phyloP scores from a whole-genome alignment of 2,888 invertebrate species.

The Arctia plantaginis region DNA sequence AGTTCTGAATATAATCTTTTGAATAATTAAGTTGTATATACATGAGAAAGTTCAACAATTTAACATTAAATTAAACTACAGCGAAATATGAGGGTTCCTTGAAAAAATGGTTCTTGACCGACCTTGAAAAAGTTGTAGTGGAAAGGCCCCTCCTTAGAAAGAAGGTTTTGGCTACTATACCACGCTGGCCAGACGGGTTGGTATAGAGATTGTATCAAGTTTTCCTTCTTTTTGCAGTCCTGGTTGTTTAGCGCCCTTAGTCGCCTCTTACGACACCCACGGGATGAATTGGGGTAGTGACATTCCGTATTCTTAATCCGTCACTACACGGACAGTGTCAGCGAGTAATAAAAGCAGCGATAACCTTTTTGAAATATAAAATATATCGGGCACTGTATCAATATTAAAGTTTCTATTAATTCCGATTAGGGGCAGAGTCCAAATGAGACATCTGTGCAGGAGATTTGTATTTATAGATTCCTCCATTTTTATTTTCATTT shows the following conservation, averaged over 20 bases:
- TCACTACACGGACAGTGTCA: too few species aligned
- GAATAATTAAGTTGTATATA: conserved; percentile 39
- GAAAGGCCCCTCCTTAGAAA: too few species aligned
- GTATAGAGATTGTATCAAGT: too few species aligned
- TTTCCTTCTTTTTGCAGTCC: too few species aligned
- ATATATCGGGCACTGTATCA: not conserved
- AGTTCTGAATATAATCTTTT: not conserved
- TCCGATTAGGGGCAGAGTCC: not conserved
- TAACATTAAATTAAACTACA: conserved; percentile 25
- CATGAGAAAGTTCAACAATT: conserved; percentile 46
- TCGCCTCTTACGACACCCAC: too few species aligned
- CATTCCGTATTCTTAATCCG: too few species aligned
- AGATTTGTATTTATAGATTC: not conserved
- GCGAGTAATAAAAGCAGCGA: not conserved
- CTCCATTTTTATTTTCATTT: not conserved
- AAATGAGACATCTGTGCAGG: not conserved
- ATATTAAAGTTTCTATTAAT: not conserved
- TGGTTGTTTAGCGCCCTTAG: too few species aligned
- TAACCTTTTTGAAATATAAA: not conserved
- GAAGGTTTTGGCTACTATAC: too few species aligned
- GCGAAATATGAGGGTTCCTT: conserved; percentile 31
- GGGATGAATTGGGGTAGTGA: too few species aligned
- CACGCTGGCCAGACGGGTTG: too few species aligned
- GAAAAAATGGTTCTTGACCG: not conserved
- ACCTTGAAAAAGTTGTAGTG: too few species aligned